Base-by-base conservation (phyloP, 2,113 vertebrate genomes). In the Chloroceryle aenea region DNA sequence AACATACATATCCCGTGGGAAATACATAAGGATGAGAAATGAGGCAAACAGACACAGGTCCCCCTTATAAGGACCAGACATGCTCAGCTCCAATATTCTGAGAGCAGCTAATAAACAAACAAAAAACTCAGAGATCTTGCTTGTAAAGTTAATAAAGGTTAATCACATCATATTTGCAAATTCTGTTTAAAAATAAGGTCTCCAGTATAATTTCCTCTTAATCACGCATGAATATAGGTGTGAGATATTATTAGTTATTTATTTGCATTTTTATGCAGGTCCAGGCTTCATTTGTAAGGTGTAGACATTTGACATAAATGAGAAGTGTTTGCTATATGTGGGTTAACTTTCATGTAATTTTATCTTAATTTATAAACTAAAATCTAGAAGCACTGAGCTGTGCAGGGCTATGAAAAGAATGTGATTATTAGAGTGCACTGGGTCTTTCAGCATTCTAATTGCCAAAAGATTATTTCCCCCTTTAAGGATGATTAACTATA, bases 401-500 rank as follows among this genome's bases (percentile, higher is more conserved):
- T 67, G 59, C 72, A 67, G 58, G 23, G 20, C 66, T 40, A 8
- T 29, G 22, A 61, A 91, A 30, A 66, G 53, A 83, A 67, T 38
- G 34, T 23, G 61, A 17, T 80, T 80, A 50, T 91, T 87, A 79
- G 42, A 62, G 27, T 84, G 55, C 3, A 0, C 29, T 55, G 30
- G 7, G 40, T 68, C 77, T 86, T 92, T 84, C 26, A 43, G 55
- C 59, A 56, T 83, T 90, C 79, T 92, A 90, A 91, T 95, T 74
- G 29, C 47, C 50, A 25, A 55, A 93, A 95, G 67, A 93, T 85
- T 91, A 84, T 91, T 93, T 93, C 21, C 34, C 55, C 36, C 45
- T 86, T 92, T 72, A 81, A 77, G 75, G 47, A 77, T 88, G 67
- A 93, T 91, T 96, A 94, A 61, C 55, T 91, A 26, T 38, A 86